Evolutionary conservation across 1,140 invertebrate species (phyloP), one percentile per base, ranked within the genome.

Genomic region (Drosophila obscura): DNA sequence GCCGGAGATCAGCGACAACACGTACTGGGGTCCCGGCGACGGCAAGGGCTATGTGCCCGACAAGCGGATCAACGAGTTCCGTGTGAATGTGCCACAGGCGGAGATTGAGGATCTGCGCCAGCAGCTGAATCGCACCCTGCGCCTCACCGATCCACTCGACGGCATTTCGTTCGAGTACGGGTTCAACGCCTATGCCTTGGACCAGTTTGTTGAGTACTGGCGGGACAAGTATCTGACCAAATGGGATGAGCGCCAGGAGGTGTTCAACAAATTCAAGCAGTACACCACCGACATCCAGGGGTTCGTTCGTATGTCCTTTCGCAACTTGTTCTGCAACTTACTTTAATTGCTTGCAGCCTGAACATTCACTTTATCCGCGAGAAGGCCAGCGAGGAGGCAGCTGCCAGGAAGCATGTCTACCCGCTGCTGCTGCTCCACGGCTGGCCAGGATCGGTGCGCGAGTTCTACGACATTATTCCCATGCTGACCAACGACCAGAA

Each of bases 381-480:
- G 2, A 95, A 94, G 72, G 93, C 96, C 0, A 71, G 94, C 0
- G 58, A 72, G 43, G 80, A 90, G 55, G 90, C 93, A 26, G 49
- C 62, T 2, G 66, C 80, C 13, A 90, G 77, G 43, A 93, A 92
- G 73, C 93, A 92, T 91, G 93, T 97, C 1, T 82, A 95, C 8
- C 96, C 96, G 0, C 24, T 97, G 41, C 80, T 98, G 1, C 35
- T 98, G 2, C 77, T 97, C 0, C 97, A 98, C 80, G 97, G 97
- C 11, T 99, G 97, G 97, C 97, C 97, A 4, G 97, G 97, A 22
- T 97, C 96, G 2, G 93, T 98, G n/a, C 93, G 96, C 8, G 97
- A 98, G 91, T 98, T 98, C 90, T 96, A 96, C 68, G 96, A 97
- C 77, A 93, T 97, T 0, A 95, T 96, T 52, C 96, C 96, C 1